phyloP scores from a whole-genome alignment of 2,888 invertebrate genomes.

The Epirrhoe alternata region DNA sequence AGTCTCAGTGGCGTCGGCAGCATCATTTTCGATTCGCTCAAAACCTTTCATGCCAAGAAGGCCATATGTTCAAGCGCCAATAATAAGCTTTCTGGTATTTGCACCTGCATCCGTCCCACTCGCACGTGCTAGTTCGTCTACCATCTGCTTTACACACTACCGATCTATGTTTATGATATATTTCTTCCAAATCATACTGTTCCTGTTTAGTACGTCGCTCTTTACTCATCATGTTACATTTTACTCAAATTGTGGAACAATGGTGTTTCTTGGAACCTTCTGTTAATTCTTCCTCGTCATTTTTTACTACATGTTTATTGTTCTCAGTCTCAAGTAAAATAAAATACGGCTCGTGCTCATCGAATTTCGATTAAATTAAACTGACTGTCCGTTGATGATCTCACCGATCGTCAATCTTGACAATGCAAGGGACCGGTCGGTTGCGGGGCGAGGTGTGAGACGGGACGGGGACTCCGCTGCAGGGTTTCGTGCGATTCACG shows the following conservation, averaged over 20 bases:
- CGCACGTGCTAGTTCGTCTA: constrained; percentile 68
- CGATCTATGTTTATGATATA: constrained; percentile 26
- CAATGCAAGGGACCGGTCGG: constrained; percentile 83
- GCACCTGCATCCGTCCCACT: constrained; percentile 81
- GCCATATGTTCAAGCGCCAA: constrained; percentile 69
- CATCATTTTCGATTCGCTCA: constrained; percentile 42
- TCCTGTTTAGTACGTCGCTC: not conserved
- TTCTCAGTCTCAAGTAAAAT: constrained; percentile 14
- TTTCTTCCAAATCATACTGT: constrained; percentile 4
- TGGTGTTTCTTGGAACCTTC: not conserved
- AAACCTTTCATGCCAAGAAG: constrained; percentile 49
- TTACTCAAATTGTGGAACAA: not conserved
- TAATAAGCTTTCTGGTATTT: constrained; percentile 60
- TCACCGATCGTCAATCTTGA: constrained; percentile 82
- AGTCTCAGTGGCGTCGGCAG: constrained; percentile 39
- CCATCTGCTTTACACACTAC: constrained; percentile 49
- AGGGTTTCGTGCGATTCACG: constrained; percentile 79
- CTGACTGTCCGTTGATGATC: constrained; percentile 75
- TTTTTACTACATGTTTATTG: not conserved
- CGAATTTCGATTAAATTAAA: constrained; percentile 69
- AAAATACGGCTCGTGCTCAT: constrained; percentile 53
- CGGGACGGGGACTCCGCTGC: constrained; percentile 69
- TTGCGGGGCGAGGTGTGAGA: constrained; percentile 62
- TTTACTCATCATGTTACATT: not conserved
- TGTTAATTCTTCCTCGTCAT: not conserved